Percentiles rank a stretch among this genome's conserved stretches.
Evolutionary conservation across 2,113 vertebrate genomes (phyloP).

Genomic region (Hydropotes inermis): DNA sequence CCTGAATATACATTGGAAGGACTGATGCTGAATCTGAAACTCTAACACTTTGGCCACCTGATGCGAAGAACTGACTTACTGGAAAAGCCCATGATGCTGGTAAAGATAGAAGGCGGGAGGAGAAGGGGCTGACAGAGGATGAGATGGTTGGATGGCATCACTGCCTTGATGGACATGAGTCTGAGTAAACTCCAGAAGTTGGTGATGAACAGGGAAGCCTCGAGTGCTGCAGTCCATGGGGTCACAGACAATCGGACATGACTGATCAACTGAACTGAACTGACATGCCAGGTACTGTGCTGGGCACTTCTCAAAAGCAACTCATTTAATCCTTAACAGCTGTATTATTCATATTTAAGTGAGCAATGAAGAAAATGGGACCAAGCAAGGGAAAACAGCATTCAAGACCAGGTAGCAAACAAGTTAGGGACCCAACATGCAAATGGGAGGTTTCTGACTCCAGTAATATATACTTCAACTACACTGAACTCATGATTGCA

Average conservation of each 20-base stretch:
- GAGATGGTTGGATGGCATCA: background rate
- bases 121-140: background rate
- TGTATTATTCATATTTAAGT: background rate
- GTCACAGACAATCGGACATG: background rate
- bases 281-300: background rate
- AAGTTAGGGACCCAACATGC: background rate
- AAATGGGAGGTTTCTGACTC: background rate
- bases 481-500: background rate
- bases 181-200: background rate
- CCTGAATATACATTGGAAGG: background rate
- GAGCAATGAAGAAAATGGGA: background rate
- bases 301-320: background rate
- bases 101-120: background rate
- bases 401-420: background rate
- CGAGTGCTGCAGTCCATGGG: background rate
- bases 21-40: background rate
- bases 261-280: background rate
- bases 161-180: accelerated
- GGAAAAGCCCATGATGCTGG: background rate
- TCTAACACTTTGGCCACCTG: background rate
- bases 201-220: background rate
- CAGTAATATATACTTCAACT: background rate
- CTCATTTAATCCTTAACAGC: background rate
- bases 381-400: background rate
- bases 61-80: background rate